Conservation (phyloP, 2,113 vertebrate species). For the Nycticryphes semicollaris region DNA sequence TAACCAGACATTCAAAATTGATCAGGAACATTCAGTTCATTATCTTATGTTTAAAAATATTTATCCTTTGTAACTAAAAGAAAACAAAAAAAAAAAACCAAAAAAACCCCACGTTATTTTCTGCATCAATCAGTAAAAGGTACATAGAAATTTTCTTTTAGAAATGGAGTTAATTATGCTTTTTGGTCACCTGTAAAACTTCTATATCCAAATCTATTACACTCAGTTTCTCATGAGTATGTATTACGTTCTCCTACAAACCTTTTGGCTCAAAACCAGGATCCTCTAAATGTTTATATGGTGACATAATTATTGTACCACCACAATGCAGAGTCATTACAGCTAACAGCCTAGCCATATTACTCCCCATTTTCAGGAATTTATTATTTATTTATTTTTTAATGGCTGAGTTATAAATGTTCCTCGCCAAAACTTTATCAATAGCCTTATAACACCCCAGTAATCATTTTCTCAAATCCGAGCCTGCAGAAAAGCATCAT, state of each 20-base stretch:
- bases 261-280: background rate
- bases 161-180: background rate
- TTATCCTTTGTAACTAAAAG: background rate
- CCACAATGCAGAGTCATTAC: background rate
- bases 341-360: background rate
- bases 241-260: background rate
- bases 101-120: background rate
- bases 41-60: background rate
- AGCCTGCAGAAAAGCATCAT: background rate
- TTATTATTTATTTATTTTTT: no score
- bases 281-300: background rate
- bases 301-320: conserved; percentile 6
- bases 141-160: background rate
- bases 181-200: background rate
- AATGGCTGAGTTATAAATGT: no score
- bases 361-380: background rate
- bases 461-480: background rate
- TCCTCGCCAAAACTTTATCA: background rate
- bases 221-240: background rate
- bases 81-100: background rate
- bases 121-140: background rate
- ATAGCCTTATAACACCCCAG: background rate
- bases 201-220: background rate
- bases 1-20: background rate
- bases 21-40: background rate